Percentiles rank a stretch among this genome's conserved stretches.
These are phyloP conservation scores for Fragum whitleyi DNA, from an alignment of 2,888 invertebrate genomes.

Conservation along the genomic window DNA sequence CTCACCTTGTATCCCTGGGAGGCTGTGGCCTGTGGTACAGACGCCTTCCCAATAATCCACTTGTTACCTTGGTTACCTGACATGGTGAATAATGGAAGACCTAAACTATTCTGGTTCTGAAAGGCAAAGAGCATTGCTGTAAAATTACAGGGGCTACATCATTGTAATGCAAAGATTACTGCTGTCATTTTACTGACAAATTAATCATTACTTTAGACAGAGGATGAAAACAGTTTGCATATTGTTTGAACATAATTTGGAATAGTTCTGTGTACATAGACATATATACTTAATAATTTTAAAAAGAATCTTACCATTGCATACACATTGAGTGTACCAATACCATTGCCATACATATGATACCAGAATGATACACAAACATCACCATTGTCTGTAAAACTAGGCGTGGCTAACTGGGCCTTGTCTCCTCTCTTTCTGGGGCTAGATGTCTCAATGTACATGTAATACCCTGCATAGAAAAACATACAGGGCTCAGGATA, in stretches of 20 bases:
- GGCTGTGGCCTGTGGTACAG: conserved; percentile 64
- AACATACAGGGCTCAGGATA: no score
- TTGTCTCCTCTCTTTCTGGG: conserved; percentile 86
- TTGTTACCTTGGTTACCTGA: conserved; percentile 77
- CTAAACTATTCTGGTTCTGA: conserved; percentile 41
- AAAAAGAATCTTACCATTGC: conserved; percentile 63
- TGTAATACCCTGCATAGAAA: conserved; percentile 84
- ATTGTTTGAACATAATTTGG: no score
- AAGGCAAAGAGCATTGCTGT: no score
- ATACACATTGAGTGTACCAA: conserved; percentile 78
- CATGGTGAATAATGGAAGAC: conserved; percentile 67
- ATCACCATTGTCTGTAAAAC: conserved; percentile 63
- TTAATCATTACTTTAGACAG: no score
- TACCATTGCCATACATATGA: conserved; percentile 77
- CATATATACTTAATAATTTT: no score
- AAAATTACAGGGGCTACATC: no score
- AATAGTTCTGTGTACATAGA: no score
- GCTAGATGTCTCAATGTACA: conserved; percentile 87
- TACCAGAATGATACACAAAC: conserved; percentile 78
- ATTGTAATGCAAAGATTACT: no score
- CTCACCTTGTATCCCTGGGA: conserved; percentile 67
- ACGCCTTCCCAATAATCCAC: conserved; percentile 74
- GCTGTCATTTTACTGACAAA: no score
- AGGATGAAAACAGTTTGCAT: no score
- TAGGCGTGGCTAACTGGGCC: conserved; percentile 69